Evolutionary conservation across 2,888 invertebrate species (phyloP).

Genomic region (Kryphioiulus occultus): DNA sequence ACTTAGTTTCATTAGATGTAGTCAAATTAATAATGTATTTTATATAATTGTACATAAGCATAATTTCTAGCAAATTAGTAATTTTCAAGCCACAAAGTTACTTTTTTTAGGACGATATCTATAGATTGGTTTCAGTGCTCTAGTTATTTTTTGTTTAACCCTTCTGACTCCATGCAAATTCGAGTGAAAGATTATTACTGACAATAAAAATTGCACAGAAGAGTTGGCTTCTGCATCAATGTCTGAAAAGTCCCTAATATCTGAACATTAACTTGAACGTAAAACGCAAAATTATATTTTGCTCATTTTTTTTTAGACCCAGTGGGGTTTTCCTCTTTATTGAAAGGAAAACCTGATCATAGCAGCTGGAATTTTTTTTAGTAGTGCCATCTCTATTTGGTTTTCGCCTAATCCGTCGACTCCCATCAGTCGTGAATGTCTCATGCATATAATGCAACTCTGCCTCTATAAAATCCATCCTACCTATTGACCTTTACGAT

Average conservation of each 20-base stretch:
- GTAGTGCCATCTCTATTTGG: background rate
- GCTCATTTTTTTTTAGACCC: background rate
- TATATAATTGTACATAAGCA: too few relatives aligned
- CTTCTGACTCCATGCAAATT: too few relatives aligned
- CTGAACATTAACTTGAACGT: background rate
- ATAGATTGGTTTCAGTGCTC: too few relatives aligned
- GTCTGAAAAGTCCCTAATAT: background rate
- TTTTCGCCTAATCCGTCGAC: background rate
- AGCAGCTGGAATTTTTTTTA: background rate
- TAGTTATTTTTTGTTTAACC: too few relatives aligned
- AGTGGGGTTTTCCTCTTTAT: background rate
- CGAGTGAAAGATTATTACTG: too few relatives aligned
- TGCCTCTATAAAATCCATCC: background rate
- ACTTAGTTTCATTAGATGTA: too few relatives aligned
- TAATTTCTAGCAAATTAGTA: too few relatives aligned
- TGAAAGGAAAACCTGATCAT: background rate
- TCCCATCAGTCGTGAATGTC: background rate
- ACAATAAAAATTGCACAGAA: too few relatives aligned
- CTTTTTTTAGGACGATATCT: too few relatives aligned
- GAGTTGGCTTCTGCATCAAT: background rate
- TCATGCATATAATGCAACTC: background rate
- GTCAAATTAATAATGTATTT: too few relatives aligned
- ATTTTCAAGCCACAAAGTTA: too few relatives aligned
- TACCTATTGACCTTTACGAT: conserved; percentile 33
- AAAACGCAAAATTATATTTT: background rate